Evolutionary conservation across 2,888 invertebrate species (phyloP).

Genomic region (Ophion costatus): DNA sequence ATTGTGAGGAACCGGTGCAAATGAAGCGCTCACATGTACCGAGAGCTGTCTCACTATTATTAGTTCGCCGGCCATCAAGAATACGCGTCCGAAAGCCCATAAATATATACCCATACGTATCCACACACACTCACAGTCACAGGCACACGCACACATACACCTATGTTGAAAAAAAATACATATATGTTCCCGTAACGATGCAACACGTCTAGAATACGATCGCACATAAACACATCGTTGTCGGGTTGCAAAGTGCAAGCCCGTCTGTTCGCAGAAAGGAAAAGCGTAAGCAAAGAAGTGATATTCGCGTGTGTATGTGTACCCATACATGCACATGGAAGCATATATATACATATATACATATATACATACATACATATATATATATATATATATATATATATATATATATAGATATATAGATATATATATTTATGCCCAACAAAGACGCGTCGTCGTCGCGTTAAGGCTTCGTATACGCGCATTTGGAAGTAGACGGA

Average conservation of each 20-base stretch:
- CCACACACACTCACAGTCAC: not conserved
- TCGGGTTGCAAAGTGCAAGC: slow-evolving; percentile 50
- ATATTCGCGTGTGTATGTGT: too few species aligned
- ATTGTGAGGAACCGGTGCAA: slow-evolving; percentile 13
- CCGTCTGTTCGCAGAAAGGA: slow-evolving; percentile 51
- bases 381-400: not conserved
- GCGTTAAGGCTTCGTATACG: slow-evolving; percentile 21
- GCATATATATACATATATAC: not conserved
- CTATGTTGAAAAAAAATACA: too few species aligned
- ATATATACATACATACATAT: not conserved
- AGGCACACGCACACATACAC: too few species aligned
- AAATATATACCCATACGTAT: not conserved
- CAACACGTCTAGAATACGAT: slow-evolving; percentile 2
- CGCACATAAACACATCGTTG: slow-evolving; percentile 25
- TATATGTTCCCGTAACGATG: not conserved
- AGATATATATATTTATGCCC: too few species aligned
- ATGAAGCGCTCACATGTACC: slow-evolving; percentile 7
- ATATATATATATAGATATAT: not conserved
- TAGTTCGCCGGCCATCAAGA: slow-evolving; percentile 3
- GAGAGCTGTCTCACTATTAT: slow-evolving; percentile 33
- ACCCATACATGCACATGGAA: not conserved
- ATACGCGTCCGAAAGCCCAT: slow-evolving; percentile 1
- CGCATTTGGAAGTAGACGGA: slow-evolving; percentile 21
- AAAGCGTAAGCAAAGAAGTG: slow-evolving; percentile 29
- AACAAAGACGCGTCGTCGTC: too few species aligned